phyloP scores from a whole-genome alignment of 37 sponge, comb jelly and placozoan genomes.

The Dysidea cf. avara region DNA sequence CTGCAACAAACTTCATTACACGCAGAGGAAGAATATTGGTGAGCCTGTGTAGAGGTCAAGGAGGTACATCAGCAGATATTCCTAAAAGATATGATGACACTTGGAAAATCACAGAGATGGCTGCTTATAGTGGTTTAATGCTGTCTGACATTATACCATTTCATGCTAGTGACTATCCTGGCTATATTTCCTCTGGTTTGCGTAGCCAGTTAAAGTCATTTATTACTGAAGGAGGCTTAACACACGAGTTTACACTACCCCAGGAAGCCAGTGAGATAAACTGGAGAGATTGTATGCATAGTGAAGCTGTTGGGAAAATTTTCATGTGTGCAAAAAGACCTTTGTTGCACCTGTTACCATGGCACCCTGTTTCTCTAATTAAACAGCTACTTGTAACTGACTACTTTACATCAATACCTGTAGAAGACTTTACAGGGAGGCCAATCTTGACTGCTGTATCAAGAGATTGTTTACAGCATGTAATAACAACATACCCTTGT shows the following conservation, averaged over 20 bases:
- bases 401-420: no score
- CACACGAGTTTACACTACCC: slow-evolving; percentile 54
- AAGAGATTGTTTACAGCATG: no score
- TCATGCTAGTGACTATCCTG: slow-evolving; percentile 16
- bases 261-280: background rate
- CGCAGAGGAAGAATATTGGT: slow-evolving; percentile 43
- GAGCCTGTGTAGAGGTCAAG: slow-evolving; percentile 77
- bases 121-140: slow-evolving; percentile 62
- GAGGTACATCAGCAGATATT: slow-evolving; percentile 74
- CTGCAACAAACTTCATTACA: slow-evolving; percentile 31
- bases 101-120: slow-evolving; percentile 82
- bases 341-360: background rate
- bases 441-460: no score
- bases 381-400: background rate
- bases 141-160: slow-evolving; percentile 51
- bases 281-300: background rate
- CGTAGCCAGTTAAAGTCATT: slow-evolving; percentile 65
- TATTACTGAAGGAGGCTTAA: slow-evolving; percentile 43
- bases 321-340: background rate
- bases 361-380: slow-evolving; percentile 31
- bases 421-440: no score
- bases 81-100: slow-evolving; percentile 63
- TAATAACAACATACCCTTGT: no score
- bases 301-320: background rate
- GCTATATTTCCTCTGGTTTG: slow-evolving; percentile 71